A percentile compares a stretch with the other conserved stretches of the same genome.
phyloP scores from a whole-genome alignment of 2,888 invertebrate species.

The Papilio demoleus region DNA sequence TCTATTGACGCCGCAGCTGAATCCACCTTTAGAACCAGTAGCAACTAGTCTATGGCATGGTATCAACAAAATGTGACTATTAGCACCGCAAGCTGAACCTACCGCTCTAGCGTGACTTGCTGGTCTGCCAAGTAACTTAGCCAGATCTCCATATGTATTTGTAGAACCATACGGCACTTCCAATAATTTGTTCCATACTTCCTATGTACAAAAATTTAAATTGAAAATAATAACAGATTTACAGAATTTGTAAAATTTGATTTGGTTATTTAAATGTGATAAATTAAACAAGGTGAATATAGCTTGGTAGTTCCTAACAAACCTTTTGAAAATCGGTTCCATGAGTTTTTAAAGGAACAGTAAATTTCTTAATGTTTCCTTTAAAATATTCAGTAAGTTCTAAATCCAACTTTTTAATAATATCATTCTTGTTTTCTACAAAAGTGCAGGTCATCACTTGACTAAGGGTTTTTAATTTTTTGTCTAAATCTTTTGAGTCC shows the following conservation, averaged over 20 bases:
- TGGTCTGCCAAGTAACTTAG: constrained; percentile 64
- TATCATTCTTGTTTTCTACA: constrained; percentile 56
- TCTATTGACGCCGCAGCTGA: constrained; percentile 78
- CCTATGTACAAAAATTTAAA: constrained; percentile 51
- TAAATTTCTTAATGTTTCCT: constrained; percentile 66
- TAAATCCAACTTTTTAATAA: constrained; percentile 55
- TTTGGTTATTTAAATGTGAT: too few relatives aligned
- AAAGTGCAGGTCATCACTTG: constrained; percentile 57
- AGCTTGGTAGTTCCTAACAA: neutral
- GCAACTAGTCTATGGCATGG: constrained; percentile 75
- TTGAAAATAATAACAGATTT: neutral
- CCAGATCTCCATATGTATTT: constrained; percentile 69
- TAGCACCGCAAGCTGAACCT: constrained; percentile 74
- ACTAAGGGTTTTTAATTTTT: constrained; percentile 56
- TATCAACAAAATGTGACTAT: constrained; percentile 65
- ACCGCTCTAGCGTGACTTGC: constrained; percentile 69
- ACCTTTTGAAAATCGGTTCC: constrained; percentile 78
- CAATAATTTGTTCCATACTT: constrained; percentile 69
- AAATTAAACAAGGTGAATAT: neutral
- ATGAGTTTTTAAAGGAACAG: constrained; percentile 64
- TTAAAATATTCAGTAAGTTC: constrained; percentile 63
- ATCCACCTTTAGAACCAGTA: constrained; percentile 72
- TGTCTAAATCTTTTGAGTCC: constrained; percentile 66
- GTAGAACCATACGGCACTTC: constrained; percentile 70
- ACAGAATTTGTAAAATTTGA: neutral